Conservation (phyloP, 2,797 vertebrate genomes). For the Balearica regulorum region DNA sequence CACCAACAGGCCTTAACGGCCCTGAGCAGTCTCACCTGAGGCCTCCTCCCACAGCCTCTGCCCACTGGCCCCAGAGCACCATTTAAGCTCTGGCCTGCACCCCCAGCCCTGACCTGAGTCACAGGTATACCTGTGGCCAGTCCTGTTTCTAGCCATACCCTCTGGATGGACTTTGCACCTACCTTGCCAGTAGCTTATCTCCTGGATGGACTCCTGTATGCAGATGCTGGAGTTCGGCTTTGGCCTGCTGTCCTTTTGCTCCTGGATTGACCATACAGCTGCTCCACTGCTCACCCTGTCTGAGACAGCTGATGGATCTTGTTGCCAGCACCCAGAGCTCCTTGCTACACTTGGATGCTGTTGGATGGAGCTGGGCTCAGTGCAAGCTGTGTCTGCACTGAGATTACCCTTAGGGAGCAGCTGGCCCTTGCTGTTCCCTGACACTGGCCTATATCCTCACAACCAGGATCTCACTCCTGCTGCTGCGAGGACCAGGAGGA, state of each 20-base stretch:
- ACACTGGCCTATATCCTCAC: neutral
- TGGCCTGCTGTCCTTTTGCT: neutral
- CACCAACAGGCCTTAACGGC: fast-evolving
- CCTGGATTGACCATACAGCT: neutral
- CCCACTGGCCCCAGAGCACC: neutral
- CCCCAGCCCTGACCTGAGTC: no score
- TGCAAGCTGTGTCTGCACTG: no score
- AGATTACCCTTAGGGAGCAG: no score
- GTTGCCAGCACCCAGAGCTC: neutral
- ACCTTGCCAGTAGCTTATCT: neutral
- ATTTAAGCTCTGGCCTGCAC: neutral
- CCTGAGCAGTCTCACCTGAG: neutral
- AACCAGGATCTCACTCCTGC: neutral
- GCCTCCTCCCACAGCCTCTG: no score
- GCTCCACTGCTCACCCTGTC: neutral
- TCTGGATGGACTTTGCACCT: neutral
- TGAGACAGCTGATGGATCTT: neutral
- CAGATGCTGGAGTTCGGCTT: neutral
- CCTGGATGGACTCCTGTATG: neutral
- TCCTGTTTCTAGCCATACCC: no score
- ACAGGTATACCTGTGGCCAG: no score
- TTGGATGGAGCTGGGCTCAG: neutral
- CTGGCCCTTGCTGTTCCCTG: neutral
- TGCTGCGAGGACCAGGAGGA: neutral
- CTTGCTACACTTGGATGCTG: fast-evolving